These are phyloP conservation scores for Chaetodon trifascialis DNA, from an alignment of 2,113 vertebrate species.

Conservation along the genomic window DNA sequence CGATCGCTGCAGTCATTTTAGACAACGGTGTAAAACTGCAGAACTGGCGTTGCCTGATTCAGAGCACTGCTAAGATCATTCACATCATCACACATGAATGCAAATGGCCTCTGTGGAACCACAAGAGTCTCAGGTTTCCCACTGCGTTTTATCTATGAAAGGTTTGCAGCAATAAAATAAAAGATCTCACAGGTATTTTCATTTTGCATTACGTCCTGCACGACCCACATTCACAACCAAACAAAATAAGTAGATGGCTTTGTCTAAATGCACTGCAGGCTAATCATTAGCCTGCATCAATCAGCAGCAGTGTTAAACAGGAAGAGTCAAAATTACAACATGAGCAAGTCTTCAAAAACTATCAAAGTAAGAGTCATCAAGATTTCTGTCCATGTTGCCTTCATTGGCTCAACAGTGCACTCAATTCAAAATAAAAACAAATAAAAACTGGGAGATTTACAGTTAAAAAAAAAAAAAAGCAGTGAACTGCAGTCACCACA, in stretches of 20 bases:
- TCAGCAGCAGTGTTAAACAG: neutral
- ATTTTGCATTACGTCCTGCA: slow-evolving; percentile 1
- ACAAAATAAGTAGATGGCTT: neutral
- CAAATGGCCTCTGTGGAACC: slow-evolving; percentile 51
- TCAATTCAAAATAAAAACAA: slow-evolving; percentile 31
- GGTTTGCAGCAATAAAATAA: slow-evolving; percentile 22
- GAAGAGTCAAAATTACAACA: neutral
- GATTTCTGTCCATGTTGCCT: neutral
- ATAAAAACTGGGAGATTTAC: neutral
- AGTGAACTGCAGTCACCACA: neutral
- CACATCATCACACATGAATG: slow-evolving; percentile 61
- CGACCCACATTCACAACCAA: neutral
- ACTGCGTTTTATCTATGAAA: slow-evolving; percentile 39
- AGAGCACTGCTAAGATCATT: slow-evolving; percentile 46
- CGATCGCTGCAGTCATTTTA: slow-evolving; percentile 5
- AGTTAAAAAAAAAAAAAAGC: neutral
- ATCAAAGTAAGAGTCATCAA: slow-evolving; percentile 1
- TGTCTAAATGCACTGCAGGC: neutral
- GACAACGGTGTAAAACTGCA: slow-evolving; percentile 37
- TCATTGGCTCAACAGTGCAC: neutral
- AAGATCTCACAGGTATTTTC: slow-evolving; percentile 38
- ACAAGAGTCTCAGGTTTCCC: slow-evolving; percentile 52
- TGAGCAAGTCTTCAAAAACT: neutral
- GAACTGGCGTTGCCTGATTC: slow-evolving; percentile 31
- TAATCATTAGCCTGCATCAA: neutral